A percentile compares a stretch with the other conserved stretches of the same genome.
Evolutionary conservation across 2,888 invertebrate genomes (phyloP).

Genomic region (Apamea anceps): DNA sequence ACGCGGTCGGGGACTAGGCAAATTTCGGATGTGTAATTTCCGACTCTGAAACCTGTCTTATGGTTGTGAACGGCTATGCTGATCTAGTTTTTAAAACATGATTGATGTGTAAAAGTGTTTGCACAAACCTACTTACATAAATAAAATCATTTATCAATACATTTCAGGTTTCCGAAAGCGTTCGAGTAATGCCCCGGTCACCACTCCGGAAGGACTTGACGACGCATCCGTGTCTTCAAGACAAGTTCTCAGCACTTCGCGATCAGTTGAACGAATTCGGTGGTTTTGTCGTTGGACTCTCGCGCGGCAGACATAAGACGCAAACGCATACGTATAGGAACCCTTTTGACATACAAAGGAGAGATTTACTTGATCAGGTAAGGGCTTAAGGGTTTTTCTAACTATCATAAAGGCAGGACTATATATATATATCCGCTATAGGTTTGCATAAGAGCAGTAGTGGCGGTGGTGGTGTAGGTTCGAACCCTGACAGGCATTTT

Average conservation of each 20-base stretch:
- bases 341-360: conserved; percentile 98
- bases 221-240: conserved; percentile 94
- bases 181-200: conserved; percentile 93
- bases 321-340: conserved; percentile 94
- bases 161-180: conserved; percentile 92
- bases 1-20: no score
- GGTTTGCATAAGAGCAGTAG: no score
- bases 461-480: no score
- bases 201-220: conserved; percentile 95
- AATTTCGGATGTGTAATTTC: no score
- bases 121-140: no score
- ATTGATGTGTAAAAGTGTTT: no score
- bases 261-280: conserved; percentile 97
- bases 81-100: no score
- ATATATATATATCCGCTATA: neutral
- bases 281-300: conserved; percentile 94
- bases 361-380: conserved; percentile 96
- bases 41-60: no score
- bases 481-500: no score
- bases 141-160: neutral
- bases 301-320: conserved; percentile 87
- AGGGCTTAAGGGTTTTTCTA: conserved; percentile 7
- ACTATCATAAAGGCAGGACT: neutral
- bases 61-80: no score
- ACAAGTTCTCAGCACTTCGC: conserved; percentile 95